These are phyloP conservation scores for Hipposideros armiger DNA, from an alignment of 2,113 vertebrate species.

Conservation along the genomic window DNA sequence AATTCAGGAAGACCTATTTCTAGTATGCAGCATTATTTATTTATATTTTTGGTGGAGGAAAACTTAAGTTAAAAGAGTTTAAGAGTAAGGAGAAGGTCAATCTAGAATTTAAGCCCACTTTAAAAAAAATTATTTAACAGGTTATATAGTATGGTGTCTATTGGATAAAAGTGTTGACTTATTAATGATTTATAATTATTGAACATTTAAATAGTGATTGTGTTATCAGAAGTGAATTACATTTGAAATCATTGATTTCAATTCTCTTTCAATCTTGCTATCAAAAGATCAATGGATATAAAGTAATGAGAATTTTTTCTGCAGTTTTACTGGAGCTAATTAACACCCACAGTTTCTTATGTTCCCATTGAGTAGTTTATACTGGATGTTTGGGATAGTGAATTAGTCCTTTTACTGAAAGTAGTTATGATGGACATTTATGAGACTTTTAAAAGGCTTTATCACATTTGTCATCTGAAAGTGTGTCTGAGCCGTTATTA, in stretches of 20 bases:
- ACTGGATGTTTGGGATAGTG: not conserved
- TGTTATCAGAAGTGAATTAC: not conserved
- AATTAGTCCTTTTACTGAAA: not conserved
- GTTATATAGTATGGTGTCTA: not conserved
- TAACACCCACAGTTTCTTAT: not conserved
- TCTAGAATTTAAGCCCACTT: not conserved
- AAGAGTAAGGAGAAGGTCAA: not conserved
- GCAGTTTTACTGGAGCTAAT: not conserved
- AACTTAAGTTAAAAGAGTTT: not conserved
- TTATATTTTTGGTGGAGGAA: not conserved
- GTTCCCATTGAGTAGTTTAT: not conserved
- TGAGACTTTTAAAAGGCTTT: conserved; percentile 38
- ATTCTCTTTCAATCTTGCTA: not conserved
- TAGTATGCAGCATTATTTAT: not conserved
- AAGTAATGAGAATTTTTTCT: not conserved
- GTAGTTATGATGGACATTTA: not conserved
- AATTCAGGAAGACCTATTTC: not conserved
- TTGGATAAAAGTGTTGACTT: not conserved
- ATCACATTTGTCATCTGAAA: conserved; percentile 21
- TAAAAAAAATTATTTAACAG: not conserved
- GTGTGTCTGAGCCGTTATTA: conserved; percentile 57
- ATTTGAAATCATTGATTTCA: not conserved
- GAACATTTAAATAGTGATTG: not conserved
- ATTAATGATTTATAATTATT: not conserved
- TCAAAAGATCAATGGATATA: not conserved